A percentile compares a stretch with the other conserved stretches of the same genome.
These are phyloP conservation scores for Dryobates pubescens DNA, from an alignment of 2,797 vertebrate species.

Conservation along the genomic window DNA sequence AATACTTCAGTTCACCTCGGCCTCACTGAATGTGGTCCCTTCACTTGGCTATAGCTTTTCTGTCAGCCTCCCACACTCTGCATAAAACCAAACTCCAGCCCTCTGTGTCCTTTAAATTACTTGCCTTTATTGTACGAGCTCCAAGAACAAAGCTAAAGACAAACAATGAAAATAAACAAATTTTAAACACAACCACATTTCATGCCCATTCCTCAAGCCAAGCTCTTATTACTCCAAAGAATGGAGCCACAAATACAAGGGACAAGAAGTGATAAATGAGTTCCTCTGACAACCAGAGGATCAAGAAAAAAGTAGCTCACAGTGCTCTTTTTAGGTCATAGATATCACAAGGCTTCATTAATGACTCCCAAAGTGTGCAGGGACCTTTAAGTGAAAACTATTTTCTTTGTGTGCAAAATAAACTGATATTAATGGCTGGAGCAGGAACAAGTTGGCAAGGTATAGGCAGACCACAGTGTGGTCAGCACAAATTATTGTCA, in stretches of 20 bases:
- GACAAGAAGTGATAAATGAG: constrained; percentile 54
- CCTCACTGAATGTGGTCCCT: neutral
- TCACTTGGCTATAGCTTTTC: neutral
- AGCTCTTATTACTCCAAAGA: constrained; percentile 51
- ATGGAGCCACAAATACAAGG: constrained; percentile 17
- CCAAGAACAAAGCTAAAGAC: constrained; percentile 71
- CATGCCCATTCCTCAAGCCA: constrained; percentile 48
- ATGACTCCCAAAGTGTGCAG: neutral
- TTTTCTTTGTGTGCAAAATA: constrained; percentile 48
- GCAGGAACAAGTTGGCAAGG: constrained; percentile 40
- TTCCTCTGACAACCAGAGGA: neutral
- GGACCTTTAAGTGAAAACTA: constrained; percentile 34
- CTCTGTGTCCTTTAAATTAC: constrained; percentile 67
- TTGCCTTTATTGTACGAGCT: constrained; percentile 61
- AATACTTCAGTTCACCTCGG: constrained; percentile 13
- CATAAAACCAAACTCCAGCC: constrained; percentile 43
- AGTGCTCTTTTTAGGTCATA: constrained; percentile 46
- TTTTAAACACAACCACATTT: constrained; percentile 73
- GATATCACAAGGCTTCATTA: constrained; percentile 44
- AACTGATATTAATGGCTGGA: constrained; percentile 54
- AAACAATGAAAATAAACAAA: constrained; percentile 72
- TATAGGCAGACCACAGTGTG: constrained; percentile 39
- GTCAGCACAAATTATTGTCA: constrained; percentile 51
- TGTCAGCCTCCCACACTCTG: constrained; percentile 36
- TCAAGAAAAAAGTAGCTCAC: constrained; percentile 41